Percentiles rank a stretch among this genome's conserved stretches.
These are phyloP conservation scores for Abscondita cerata DNA, from an alignment of 2,888 invertebrate genomes.

Conservation along the genomic window DNA sequence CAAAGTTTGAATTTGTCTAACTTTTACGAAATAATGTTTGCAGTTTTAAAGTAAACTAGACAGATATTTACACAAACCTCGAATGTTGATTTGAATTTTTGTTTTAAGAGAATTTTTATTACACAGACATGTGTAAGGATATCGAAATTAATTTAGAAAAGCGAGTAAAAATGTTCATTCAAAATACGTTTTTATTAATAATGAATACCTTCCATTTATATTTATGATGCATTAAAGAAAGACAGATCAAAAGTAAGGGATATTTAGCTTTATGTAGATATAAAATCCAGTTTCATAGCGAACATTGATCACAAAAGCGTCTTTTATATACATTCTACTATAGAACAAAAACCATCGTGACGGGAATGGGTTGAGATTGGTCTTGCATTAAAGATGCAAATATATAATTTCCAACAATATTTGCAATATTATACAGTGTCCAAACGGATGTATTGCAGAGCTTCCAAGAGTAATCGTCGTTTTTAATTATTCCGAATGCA, in stretches of 20 bases:
- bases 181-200: not conserved
- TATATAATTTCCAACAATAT: conserved; percentile 1
- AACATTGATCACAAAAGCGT: conserved; percentile 2
- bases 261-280: not conserved
- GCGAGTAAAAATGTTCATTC: not conserved
- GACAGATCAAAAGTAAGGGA: not conserved
- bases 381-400: conserved; percentile 9
- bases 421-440: not conserved
- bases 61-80: too few species aligned
- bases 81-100: too few species aligned
- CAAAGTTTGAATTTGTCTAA: too few species aligned
- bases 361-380: not conserved
- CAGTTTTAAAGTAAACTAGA: too few species aligned
- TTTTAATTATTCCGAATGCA: not conserved
- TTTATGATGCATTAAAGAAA: not conserved
- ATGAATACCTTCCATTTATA: not conserved
- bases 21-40: too few species aligned
- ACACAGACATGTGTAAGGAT: too few species aligned
- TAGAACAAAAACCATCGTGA: conserved; percentile 2
- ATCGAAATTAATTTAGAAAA: too few species aligned
- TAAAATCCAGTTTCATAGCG: not conserved
- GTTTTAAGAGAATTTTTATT: too few species aligned
- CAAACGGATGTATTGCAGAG: not conserved
- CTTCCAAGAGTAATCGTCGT: not conserved
- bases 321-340: not conserved